Base-by-base conservation (phyloP, 2,113 vertebrate genomes). In the Scytalopus superciliaris region DNA sequence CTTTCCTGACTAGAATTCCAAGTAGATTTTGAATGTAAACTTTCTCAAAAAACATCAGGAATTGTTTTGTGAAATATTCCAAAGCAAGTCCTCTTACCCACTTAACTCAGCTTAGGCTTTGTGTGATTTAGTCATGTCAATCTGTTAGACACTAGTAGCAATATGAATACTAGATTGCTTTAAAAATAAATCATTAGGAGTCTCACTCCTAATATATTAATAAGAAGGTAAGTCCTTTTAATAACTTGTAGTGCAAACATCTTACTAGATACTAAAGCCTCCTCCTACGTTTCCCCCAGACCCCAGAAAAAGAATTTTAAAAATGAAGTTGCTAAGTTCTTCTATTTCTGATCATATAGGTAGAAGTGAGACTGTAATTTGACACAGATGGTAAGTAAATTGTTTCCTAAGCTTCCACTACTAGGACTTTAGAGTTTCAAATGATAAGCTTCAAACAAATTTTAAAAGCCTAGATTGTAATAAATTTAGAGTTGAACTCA, bases 401-500 rank as follows among this genome's bases (percentile, higher is more conserved):
- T 0, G 12, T 66, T 89, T 84, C 67, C 89, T 76, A 59, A 64
- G 16, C 69, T 91, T 86, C 42, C 14, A 31, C 50, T 62, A 3
- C 42, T 72, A 69, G 40, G 47, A 63, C 42, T 37, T 25, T 35
- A 73, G 53, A 75, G 12, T 81, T 95, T 89, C 75, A 81, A 42
- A 40, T 90, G 68, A 91, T 91, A 82, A 79, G 42, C 56, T 96
- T 96, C 75, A 95, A 92, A 88, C 50, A 94, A 89, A 86, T 89
- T 84, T 80, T 87, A 81, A 84, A 84, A 95, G 70, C 56, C 31
- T n/a, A 23, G 28, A 75, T 16, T 64, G 40, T 15, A 93, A 80
- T 60, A 77, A 87, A 79, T 68, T 68, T 45, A 56, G 73, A 80
- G 23, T 62, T 93, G 74, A 96, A 85, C 59, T 83, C 37, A 6